Evolutionary conservation across 2,888 invertebrate genomes (phyloP).

Genomic region (Druceiella hillmani): DNA sequence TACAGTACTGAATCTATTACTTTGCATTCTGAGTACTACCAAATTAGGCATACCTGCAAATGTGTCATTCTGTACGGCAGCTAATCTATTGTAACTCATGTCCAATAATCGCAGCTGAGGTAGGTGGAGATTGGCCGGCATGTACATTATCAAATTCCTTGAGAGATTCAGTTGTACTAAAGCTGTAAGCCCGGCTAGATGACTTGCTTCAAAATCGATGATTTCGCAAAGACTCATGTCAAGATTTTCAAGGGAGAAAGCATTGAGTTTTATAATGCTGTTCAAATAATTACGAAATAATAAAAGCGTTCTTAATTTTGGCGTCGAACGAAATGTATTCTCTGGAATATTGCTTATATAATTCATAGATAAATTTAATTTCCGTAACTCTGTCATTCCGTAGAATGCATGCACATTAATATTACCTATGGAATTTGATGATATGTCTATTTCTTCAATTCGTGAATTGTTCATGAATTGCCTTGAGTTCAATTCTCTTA

Average conservation of each 20-base stretch:
- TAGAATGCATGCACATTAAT: conserved; percentile 57
- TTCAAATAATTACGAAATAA: conserved; percentile 61
- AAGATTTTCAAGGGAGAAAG: conserved; percentile 50
- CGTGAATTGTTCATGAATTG: conserved; percentile 58
- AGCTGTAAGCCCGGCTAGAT: conserved; percentile 53
- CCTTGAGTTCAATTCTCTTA: conserved; percentile 51
- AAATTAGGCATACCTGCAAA: conserved; percentile 58
- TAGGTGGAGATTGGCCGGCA: conserved; percentile 59
- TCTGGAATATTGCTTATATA: conserved; percentile 56
- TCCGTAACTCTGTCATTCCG: conserved; percentile 50
- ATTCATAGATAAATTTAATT: conserved; percentile 66
- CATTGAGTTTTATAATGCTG: conserved; percentile 51
- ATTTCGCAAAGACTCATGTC: conserved; percentile 67
- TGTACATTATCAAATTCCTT: conserved; percentile 56
- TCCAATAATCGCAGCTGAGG: conserved; percentile 56
- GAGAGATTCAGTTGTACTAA: conserved; percentile 59
- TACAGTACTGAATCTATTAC: conserved; percentile 63
- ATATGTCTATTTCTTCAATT: conserved; percentile 58
- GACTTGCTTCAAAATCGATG: conserved; percentile 48
- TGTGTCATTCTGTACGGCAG: conserved; percentile 54
- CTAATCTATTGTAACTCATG: conserved; percentile 56
- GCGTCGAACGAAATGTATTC: conserved; percentile 55
- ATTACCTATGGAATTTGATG: conserved; percentile 58
- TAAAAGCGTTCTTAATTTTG: conserved; percentile 54
- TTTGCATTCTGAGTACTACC: conserved; percentile 57